Evolutionary conservation across 2,888 invertebrate genomes (phyloP), one percentile per base, ranked within the genome.

Genomic region (Spicauda simplicius): DNA sequence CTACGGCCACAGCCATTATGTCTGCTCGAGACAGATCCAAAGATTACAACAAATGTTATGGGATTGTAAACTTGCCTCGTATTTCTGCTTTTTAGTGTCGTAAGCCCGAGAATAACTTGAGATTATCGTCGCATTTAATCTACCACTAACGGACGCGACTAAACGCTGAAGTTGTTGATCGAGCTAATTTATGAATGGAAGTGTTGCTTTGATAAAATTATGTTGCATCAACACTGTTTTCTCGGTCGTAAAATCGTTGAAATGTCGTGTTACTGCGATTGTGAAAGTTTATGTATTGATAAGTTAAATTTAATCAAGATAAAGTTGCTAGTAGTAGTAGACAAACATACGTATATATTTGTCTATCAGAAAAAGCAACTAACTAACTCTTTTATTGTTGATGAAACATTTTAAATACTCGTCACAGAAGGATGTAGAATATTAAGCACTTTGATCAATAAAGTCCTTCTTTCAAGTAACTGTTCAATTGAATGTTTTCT

Each of bases 41-140:
- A 75, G 79, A 78, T 79, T 77, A 68, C 73, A 68, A 72, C 74
- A 71, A 76, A 74, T 72, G 70, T 66, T 66, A 66, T 66, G 66
- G 66, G 66, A 66, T 66, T 66, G 66, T 66, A 66, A 66, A 66
- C 66, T 61, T 60, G 66, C 20, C 66, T 66, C 66, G 66, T 66
- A 66, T 66, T 66, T 66, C 66, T 66, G 66, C 66, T 60, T 66
- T 66, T 66, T 66, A 66, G 66, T 66, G 66, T 66, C 66, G 66
- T 66, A 66, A 66, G 66, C 48, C 50, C 60, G 61, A 61, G 66
- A 66, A 66, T 66, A 66, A 66, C 60, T 66, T 61, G 54, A 66
- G 60, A 66, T 66, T 66, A 66, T 66, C 66, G 19, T n/a, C 66
- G 25, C 61, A 66, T 66, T 66, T 61, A 66, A 66, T 66, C 66